Base-by-base conservation (phyloP, 2,797 vertebrate species). In the Syngnathus rostellatus region DNA sequence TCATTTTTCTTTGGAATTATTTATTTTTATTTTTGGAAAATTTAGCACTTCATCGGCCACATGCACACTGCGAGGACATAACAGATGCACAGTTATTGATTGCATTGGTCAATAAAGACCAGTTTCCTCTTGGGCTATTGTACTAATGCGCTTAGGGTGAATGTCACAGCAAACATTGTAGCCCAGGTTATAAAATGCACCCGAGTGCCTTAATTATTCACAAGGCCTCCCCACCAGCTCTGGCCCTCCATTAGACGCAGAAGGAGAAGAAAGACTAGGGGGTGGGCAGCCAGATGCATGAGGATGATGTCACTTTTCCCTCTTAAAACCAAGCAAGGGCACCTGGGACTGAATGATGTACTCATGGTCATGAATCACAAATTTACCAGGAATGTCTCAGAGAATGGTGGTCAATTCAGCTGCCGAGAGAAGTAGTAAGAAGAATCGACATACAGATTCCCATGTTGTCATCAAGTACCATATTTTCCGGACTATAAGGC, bases 121-220 rank as follows among this genome's bases (percentile, higher is more conserved):
- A 77, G 87, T 90, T 90, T 90, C 81, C 86, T 84, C 83, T 79
- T 65, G 21, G 76, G 82, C 76, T 84, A 87, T 89, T 86, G 88
- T 76, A 83, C 85, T 89, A 88, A 91, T 90, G 91, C 90, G 90
- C 84, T 88, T 79, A 83, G 84, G 83, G 81, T 62, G 68, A 83
- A 85, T 74, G 83, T 86, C 87, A 82, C 68, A 59, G 79, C 73
- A 73, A 78, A 78, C 79, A 79, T 82, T 76, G 72, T 77, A 87
- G 84, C 71, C 79, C 76, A 83, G 86, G 84, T 89, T 87, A 86
- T 87, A 91, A 85, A 87, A 85, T 88, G 83, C 86, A 82, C 82
- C 80, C 83, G 76, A 81, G 85, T 85, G 85, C 72, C 84, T 92
- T 80, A 92, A 91, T 92, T 90, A 92, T 92, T 91, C 87, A 92